Percentiles rank a stretch among this genome's conserved stretches.
phyloP scores from a whole-genome alignment of 2,888 invertebrate species.

The Diloba caeruleocephala region DNA sequence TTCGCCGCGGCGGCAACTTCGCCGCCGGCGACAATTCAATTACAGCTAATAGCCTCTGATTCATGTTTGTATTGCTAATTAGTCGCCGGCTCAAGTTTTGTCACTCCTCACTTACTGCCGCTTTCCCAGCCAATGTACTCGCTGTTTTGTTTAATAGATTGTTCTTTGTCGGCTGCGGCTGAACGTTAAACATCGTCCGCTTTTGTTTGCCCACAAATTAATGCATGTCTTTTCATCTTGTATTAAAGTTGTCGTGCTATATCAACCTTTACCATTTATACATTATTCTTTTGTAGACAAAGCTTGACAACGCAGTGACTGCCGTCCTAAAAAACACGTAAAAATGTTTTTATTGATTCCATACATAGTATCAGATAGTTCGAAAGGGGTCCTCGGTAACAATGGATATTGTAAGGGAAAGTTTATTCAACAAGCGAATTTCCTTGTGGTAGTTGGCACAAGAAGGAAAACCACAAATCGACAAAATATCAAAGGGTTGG shows the following conservation, averaged over 20 bases:
- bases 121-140: constrained; percentile 65
- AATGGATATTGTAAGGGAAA: constrained; percentile 53
- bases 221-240: constrained; percentile 68
- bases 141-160: constrained; percentile 82
- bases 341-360: constrained; percentile 47
- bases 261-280: constrained; percentile 15
- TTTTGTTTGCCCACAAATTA: constrained; percentile 76
- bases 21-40: constrained; percentile 87
- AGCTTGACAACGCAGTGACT: constrained; percentile 19
- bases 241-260: constrained; percentile 47
- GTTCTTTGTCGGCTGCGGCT: constrained; percentile 73
- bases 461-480: constrained; percentile 68
- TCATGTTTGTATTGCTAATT: constrained; percentile 89
- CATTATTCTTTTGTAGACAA: constrained; percentile 18
- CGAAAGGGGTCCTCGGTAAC: constrained; percentile 46
- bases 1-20: constrained; percentile 82
- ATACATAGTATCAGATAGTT: constrained; percentile 51
- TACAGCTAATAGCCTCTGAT: constrained; percentile 89
- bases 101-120: constrained; percentile 84
- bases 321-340: constrained; percentile 34
- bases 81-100: constrained; percentile 88
- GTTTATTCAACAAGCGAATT: constrained; percentile 58
- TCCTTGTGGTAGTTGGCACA: constrained; percentile 47
- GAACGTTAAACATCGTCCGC: constrained; percentile 68
- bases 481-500: constrained; percentile 72